Evolutionary conservation across 2,797 vertebrate species (phyloP), one percentile per base, ranked within the genome.

Genomic region (Gallirallus australis): DNA sequence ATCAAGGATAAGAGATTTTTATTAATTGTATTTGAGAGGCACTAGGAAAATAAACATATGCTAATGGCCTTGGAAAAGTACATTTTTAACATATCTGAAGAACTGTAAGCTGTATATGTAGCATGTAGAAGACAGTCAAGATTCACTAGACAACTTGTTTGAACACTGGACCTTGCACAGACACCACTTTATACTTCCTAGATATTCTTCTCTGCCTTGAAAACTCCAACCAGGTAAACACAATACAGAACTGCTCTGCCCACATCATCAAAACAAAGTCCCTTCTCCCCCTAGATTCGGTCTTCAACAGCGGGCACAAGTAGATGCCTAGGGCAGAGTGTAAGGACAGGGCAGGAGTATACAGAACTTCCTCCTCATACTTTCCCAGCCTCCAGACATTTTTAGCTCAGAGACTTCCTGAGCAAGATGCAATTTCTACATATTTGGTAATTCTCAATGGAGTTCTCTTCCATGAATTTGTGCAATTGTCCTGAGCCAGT

Each of bases 381-480:
- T 96, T 96, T 96, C 96, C 96, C 93, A 97, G 77, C 89, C 90
- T 94, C 33, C 31, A 66, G 83, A 89, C 86, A 90, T 96, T 96
- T 96, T 96, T 95, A 96, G 95, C 71, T 89, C 94, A 77, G 66
- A 30, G 56, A 95, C 93, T 95, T 96, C 94, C 95, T 89, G 75
- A 96, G 92, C 75, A 90, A 78, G 71, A 96, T 89, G 89, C 33
- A 79, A 89, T 93, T 96, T 95, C 92, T 96, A 94, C 93, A 92
- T 96, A 96, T 94, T 95, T 96, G 96, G 94, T 95, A 94, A 96
- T 90, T 84, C 92, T 89, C 86, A 5, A 57, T 40, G 57, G 90
- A 90, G 81, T 93, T 93, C 81, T 84, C 80, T 94, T 84, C 81
- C 92, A 92, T 73, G 83, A 90, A 89, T 96, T 86, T 82, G 56